These are phyloP conservation scores for Leucopsar rothschildi DNA, from an alignment of 2,113 vertebrate genomes.

Conservation along the genomic window DNA sequence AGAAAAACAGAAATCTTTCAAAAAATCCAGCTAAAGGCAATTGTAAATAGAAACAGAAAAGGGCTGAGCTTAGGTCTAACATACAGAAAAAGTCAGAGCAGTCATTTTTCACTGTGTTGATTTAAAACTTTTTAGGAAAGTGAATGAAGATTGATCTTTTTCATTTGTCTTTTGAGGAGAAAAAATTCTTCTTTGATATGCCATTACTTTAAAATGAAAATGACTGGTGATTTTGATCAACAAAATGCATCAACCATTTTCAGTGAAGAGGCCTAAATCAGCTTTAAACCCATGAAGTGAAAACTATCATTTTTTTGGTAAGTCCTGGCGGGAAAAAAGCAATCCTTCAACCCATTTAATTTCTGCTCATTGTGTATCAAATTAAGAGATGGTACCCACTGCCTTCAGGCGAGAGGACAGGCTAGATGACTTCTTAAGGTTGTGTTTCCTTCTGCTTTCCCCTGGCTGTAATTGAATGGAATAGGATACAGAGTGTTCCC, in stretches of 20 bases:
- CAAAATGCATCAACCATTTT: background rate
- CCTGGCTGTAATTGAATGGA: background rate
- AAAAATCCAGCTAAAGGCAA: background rate
- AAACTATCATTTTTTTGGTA: background rate
- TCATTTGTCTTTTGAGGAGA: background rate
- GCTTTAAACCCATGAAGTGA: background rate
- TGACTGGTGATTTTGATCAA: background rate
- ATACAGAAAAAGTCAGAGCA: background rate
- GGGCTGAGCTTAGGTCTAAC: background rate
- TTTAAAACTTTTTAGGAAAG: background rate
- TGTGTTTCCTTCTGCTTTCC: background rate
- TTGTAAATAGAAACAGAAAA: background rate
- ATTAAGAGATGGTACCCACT: background rate
- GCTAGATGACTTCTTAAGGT: conserved; percentile 15
- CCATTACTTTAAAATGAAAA: background rate
- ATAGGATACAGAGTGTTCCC: background rate
- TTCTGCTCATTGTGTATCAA: background rate
- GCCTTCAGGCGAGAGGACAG: background rate
- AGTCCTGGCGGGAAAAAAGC: background rate
- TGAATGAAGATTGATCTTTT: background rate
- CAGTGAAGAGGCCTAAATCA: background rate
- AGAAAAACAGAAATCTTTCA: background rate
- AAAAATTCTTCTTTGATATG: background rate
- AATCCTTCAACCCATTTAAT: background rate
- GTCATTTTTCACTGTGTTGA: background rate